Evolutionary conservation across 2,797 vertebrate species (phyloP).

Genomic region (Diplodus sargus): DNA sequence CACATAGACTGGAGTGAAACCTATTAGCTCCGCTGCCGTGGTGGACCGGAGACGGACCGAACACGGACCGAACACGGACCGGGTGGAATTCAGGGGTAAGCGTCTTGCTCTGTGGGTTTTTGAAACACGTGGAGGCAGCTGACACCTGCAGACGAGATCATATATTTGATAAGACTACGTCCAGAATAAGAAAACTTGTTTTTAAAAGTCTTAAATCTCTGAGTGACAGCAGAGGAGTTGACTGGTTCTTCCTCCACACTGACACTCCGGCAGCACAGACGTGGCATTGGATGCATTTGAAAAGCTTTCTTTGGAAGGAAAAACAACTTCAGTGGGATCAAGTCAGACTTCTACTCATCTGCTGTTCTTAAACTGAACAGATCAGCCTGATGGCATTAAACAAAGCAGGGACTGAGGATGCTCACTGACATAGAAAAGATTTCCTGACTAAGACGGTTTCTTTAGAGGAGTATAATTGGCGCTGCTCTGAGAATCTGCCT

Average conservation of each 20-base stretch:
- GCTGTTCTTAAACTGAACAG: constrained; percentile 24
- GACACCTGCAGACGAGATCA: too few relatives aligned
- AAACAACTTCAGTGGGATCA: constrained; percentile 24
- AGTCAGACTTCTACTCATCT: constrained; percentile 31
- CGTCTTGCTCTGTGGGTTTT: too few relatives aligned
- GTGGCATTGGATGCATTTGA: background rate
- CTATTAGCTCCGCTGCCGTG: too few relatives aligned
- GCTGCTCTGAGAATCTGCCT: constrained; percentile 40
- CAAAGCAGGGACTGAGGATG: constrained; percentile 36
- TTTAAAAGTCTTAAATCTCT: background rate
- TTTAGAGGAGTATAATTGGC: constrained; percentile 62
- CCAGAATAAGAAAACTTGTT: background rate
- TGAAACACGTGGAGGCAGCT: too few relatives aligned
- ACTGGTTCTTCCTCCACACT: background rate
- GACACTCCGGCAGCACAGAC: background rate
- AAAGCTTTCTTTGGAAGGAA: background rate
- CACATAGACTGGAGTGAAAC: too few relatives aligned
- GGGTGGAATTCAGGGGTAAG: too few relatives aligned
- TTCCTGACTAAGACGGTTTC: constrained; percentile 50
- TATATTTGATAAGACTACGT: too few relatives aligned
- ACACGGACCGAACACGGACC: too few relatives aligned
- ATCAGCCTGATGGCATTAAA: constrained; percentile 24
- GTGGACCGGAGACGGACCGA: too few relatives aligned
- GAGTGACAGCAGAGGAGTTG: background rate
- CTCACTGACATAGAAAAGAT: constrained; percentile 16